Base-by-base conservation (phyloP, 2,113 vertebrate species). In the Galemys pyrenaicus region DNA sequence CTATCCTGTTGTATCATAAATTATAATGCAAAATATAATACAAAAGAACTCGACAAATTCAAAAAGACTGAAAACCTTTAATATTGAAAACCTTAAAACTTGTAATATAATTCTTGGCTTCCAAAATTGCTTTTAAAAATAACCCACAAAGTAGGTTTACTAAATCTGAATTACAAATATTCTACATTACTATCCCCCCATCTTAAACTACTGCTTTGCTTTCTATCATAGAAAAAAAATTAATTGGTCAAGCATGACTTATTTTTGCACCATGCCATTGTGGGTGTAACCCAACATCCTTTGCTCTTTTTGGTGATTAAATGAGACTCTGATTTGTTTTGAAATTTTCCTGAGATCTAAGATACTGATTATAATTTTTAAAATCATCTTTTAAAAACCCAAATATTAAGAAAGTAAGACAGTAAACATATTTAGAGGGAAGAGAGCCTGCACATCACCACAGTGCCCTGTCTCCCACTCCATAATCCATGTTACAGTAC, bases 201-300 rank as follows among this genome's bases (percentile, higher is more conserved):
- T 35, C n/a, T 32, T 68, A 32, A 28, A 32, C 62, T 5, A 30
- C 11, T 64, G 9, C 44, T 83, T 88, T 89, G 17, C 22, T 77
- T 90, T 91, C 65, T 71, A 80, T 75, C 73, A 94, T 26, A 87
- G 46, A 71, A 90, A 70, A 56, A 93, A 95, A 92, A 89, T 91
- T 64, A 91, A 82, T 11, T 94, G 30, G 68, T 81, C 92, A 82
- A 54, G 44, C 78, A 92, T 65, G 46, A 94, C 79, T 86, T 86
- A 11, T 71, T 95, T 95, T 95, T 64, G 71, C 83, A 89, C 79
- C 85, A 41, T 7, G 24, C 49, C 54, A 79, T 12, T 32, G 37
- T 26, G 3, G 70, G 62, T 90, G 35, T 87, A 92, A 88, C 80
- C 80, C 67, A 91, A 92, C 78, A 95, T 81, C 35, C 82, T 81